Evolutionary conservation across 2,888 invertebrate genomes (phyloP).

Genomic region (Dicranocentrus wangi): DNA sequence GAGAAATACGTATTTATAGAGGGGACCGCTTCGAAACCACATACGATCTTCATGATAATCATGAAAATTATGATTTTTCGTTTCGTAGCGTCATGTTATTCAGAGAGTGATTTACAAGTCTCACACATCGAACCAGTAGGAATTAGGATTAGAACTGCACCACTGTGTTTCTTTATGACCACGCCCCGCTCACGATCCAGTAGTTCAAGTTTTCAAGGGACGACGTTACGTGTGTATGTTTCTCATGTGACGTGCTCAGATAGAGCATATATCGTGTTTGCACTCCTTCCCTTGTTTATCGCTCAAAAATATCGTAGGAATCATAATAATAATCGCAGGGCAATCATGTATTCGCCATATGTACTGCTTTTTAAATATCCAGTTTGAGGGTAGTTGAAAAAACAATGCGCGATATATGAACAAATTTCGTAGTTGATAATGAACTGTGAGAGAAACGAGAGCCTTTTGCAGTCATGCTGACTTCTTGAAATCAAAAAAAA

Average conservation of each 20-base stretch:
- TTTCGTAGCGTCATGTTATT: conserved; percentile 19
- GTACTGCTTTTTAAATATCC: conserved; percentile 5
- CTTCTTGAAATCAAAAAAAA: conserved; percentile 29
- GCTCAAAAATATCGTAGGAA: conserved; percentile 1
- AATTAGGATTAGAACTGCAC: conserved; percentile 12
- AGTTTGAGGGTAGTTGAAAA: neutral
- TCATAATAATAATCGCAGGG: neutral
- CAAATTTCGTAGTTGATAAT: conserved; percentile 6
- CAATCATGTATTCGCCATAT: too few species aligned
- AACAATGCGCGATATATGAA: neutral
- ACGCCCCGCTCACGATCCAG: conserved; percentile 73
- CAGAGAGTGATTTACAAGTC: conserved; percentile 64
- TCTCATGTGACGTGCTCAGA: too few species aligned
- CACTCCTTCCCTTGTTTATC: neutral
- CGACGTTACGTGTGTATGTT: conserved; percentile 8
- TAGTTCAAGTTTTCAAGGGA: conserved; percentile 71
- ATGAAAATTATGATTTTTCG: conserved; percentile 61
- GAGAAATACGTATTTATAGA: neutral
- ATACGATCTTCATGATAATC: conserved; percentile 42
- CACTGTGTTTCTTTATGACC: conserved; percentile 53
- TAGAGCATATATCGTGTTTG: too few species aligned
- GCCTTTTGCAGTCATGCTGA: conserved; percentile 17
- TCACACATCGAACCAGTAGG: conserved; percentile 60
- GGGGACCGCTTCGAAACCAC: conserved; percentile 32
- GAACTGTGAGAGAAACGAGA: too few species aligned